Percentiles rank a stretch among this genome's conserved stretches.
phyloP scores from a whole-genome alignment of 2,797 vertebrate genomes.

The Channa striata region DNA sequence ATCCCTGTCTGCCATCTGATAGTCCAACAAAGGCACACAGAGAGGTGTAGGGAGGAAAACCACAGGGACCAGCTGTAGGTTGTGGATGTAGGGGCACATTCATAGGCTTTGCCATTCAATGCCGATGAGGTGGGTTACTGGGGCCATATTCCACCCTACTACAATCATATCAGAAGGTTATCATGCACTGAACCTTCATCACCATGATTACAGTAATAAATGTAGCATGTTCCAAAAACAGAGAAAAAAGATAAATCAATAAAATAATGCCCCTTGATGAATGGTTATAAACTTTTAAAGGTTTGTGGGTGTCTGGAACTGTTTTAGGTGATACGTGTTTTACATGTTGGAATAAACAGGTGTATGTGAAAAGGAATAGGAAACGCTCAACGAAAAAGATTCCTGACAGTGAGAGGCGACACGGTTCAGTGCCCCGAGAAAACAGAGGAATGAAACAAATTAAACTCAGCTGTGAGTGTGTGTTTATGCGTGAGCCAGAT shows the following conservation, averaged over 20 bases:
- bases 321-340: no score
- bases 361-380: no score
- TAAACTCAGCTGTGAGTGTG: constrained; percentile 63
- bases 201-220: no score
- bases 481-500: constrained; percentile 36
- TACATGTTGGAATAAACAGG: no score
- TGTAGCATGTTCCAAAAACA: no score
- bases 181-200: no score
- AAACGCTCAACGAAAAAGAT: background rate
- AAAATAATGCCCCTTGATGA: no score
- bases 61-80: constrained; percentile 21
- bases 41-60: constrained; percentile 41
- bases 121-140: background rate
- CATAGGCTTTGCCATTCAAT: background rate
- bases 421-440: constrained; percentile 60
- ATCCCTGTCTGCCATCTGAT: constrained; percentile 73
- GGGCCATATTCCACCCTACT: background rate
- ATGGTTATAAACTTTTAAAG: no score
- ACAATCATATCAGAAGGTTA: no score
- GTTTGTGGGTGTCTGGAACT: no score
- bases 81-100: constrained; percentile 11
- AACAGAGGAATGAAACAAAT: constrained; percentile 64
- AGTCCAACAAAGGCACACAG: constrained; percentile 42
- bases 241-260: no score
- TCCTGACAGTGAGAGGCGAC: constrained; percentile 58